phyloP scores from a whole-genome alignment of 2,797 vertebrate species.

The Alosa sapidissima region DNA sequence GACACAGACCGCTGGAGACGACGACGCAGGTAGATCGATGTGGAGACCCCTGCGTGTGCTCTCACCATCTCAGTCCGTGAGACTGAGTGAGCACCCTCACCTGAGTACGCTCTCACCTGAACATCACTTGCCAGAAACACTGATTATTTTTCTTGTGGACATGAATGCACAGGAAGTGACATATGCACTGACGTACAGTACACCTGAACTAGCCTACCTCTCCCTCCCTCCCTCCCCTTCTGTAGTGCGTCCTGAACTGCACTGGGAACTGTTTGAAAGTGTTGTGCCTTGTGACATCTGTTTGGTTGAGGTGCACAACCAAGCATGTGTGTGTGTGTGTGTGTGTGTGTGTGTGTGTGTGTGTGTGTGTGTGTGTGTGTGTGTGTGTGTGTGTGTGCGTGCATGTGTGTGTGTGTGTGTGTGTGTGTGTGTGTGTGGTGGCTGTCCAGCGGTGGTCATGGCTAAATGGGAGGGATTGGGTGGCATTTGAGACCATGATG shows the following conservation, averaged over 20 bases:
- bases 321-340: no score
- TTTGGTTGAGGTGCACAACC: neutral
- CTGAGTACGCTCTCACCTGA: neutral
- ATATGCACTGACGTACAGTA: neutral
- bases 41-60: neutral
- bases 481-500: neutral
- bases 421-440: neutral
- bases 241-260: neutral
- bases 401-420: no score
- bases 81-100: neutral
- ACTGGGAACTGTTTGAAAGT: neutral
- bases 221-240: neutral
- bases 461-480: neutral
- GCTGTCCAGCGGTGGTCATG: neutral
- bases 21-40: constrained; percentile 40
- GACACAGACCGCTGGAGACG: constrained; percentile 37
- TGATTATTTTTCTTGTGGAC: neutral
- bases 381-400: no score
- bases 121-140: neutral
- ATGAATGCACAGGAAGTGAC: neutral
- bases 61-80: neutral
- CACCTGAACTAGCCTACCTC: neutral
- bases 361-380: neutral
- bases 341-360: no score
- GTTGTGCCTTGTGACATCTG: neutral